Evolutionary conservation across 2,113 vertebrate species (phyloP).

Genomic region (Cyanoliseus patagonus): DNA sequence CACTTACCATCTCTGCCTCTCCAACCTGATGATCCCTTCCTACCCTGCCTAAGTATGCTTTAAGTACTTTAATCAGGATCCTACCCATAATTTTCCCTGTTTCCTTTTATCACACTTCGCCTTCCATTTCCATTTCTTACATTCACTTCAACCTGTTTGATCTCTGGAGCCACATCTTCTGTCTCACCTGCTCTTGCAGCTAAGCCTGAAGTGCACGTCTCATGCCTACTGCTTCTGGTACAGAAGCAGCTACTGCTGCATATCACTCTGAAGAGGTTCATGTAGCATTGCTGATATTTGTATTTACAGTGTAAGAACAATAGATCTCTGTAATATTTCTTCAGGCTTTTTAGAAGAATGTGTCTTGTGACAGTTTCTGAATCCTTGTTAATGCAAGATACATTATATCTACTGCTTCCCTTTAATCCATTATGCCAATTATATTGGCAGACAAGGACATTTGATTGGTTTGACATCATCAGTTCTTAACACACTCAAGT

Average conservation of each 20-base stretch:
- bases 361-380: neutral
- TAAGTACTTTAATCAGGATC: neutral
- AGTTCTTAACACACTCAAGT: neutral
- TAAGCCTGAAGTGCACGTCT: neutral
- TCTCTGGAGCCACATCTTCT: neutral
- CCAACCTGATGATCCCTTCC: neutral
- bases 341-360: neutral
- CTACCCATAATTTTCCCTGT: neutral
- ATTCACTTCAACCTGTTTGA: neutral
- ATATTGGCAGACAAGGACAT: slow-evolving; percentile 19
- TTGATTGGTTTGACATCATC: slow-evolving; percentile 28
- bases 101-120: neutral
- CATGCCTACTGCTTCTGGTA: neutral
- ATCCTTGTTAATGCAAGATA: neutral
- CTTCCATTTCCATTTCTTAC: neutral
- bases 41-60: neutral
- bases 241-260: neutral
- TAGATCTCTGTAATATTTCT: slow-evolving; percentile 15
- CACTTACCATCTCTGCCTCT: neutral
- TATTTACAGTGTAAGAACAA: neutral
- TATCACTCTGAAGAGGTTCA: neutral
- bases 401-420: neutral
- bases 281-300: neutral
- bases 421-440: slow-evolving; percentile 54
- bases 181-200: neutral